phyloP scores from a whole-genome alignment of 2,888 invertebrate species.

The Sesamia inferens region DNA sequence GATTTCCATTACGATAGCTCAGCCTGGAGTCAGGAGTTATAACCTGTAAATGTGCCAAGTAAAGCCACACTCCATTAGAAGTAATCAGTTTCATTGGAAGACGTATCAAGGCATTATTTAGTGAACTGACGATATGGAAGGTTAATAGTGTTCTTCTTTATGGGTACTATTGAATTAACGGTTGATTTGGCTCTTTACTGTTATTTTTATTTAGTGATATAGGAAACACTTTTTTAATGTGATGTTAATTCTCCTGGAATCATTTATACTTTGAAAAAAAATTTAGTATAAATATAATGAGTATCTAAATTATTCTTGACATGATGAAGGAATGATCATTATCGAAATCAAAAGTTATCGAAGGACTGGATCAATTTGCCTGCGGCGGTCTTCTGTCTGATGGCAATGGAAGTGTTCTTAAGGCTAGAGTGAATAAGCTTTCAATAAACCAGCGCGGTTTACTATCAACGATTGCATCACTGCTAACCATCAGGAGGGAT shows the following conservation, averaged over 20 bases:
- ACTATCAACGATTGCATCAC: too few relatives aligned
- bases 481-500: too few relatives aligned
- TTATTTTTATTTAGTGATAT: background rate
- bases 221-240: background rate
- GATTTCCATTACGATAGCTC: constrained; percentile 56
- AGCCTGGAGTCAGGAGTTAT: constrained; percentile 23
- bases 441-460: too few relatives aligned
- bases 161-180: constrained; percentile 1
- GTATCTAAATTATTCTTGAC: background rate
- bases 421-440: too few relatives aligned
- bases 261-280: background rate
- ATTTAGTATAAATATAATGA: background rate
- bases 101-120: constrained; percentile 47
- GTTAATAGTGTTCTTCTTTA: constrained; percentile 28
- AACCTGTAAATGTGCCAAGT: constrained; percentile 43
- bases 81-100: constrained; percentile 44
- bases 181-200: background rate
- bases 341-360: too few relatives aligned
- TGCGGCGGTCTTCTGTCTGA: too few relatives aligned
- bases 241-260: background rate
- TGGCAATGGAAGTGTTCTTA: too few relatives aligned
- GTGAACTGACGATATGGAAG: constrained; percentile 14
- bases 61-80: constrained; percentile 47
- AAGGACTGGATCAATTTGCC: too few relatives aligned
- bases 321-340: too few relatives aligned